Evolutionary conservation across 2,888 invertebrate genomes (phyloP).

Genomic region (Torymus auratus): DNA sequence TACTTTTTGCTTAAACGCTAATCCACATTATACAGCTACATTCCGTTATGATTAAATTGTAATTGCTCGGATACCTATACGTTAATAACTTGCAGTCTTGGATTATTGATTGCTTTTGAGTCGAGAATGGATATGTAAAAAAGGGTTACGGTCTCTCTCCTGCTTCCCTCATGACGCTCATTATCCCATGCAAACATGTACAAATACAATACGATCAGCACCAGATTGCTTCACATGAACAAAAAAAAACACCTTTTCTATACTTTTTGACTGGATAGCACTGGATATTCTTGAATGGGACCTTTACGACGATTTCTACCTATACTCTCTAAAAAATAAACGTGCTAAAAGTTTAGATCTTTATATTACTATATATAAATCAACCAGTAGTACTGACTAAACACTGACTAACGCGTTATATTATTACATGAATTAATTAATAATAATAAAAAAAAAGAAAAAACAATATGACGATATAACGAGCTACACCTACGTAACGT

Average conservation of each 20-base stretch:
- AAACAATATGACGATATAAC: conserved; percentile 4
- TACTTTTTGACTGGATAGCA: neutral
- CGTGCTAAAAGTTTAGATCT: neutral
- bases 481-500: too few species aligned
- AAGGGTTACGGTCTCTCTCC: neutral
- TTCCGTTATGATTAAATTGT: conserved; percentile 37
- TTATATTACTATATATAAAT: conserved; percentile 6
- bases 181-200: conserved; percentile 24
- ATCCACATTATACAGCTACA: neutral
- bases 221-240: conserved; percentile 2
- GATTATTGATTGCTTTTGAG: conserved; percentile 49
- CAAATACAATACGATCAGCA: conserved; percentile 24
- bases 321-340: too few species aligned
- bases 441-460: conserved; percentile 10
- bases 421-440: conserved; percentile 7
- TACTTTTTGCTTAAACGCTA: conserved; percentile 38
- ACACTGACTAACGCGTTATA: conserved; percentile 12
- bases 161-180: too few species aligned
- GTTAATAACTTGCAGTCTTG: conserved; percentile 53
- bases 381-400: conserved; percentile 10
- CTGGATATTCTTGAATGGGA: conserved; percentile 29
- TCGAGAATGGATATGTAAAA: conserved; percentile 33
- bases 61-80: conserved; percentile 35
- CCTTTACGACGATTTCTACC: neutral
- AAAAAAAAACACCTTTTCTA: conserved; percentile 2